These are phyloP conservation scores for Pogonognathellus flavescens DNA, from an alignment of 1,140 invertebrate genomes.

Conservation along the genomic window DNA sequence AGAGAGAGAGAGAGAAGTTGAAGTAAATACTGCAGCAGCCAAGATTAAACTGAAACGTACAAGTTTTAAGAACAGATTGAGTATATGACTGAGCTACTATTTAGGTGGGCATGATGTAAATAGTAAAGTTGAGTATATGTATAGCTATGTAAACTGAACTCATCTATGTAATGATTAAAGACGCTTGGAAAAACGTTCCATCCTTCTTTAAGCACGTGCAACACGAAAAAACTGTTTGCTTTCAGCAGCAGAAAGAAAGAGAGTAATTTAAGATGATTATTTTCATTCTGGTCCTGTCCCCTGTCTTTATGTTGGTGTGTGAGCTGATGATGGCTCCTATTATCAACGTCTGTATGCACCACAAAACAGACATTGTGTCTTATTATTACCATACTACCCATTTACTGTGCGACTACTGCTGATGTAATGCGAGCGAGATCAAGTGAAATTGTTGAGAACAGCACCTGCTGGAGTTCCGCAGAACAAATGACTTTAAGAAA, in stretches of 20 bases:
- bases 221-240: slow-evolving; percentile 50
- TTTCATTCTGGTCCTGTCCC: slow-evolving; percentile 40
- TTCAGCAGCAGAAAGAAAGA: slow-evolving; percentile 34
- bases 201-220: slow-evolving; percentile 38
- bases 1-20: not conserved
- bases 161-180: slow-evolving; percentile 31
- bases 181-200: slow-evolving; percentile 34
- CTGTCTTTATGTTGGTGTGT: slow-evolving; percentile 28
- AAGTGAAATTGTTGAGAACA: slow-evolving; percentile 21
- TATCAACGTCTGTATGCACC: slow-evolving; percentile 38
- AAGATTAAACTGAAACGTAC: not conserved
- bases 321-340: slow-evolving; percentile 43
- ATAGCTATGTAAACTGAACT: not conserved
- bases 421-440: not conserved
- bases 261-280: slow-evolving; percentile 49
- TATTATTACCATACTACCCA: slow-evolving; percentile 1
- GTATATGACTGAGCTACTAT: too few relatives aligned
- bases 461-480: slow-evolving; percentile 27
- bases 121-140: too few relatives aligned
- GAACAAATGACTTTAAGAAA: slow-evolving; percentile 45
- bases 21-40: not conserved
- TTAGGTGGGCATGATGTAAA: too few relatives aligned
- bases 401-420: not conserved
- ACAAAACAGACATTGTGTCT: slow-evolving; percentile 26
- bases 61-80: not conserved